phyloP scores from a whole-genome alignment of 2,113 vertebrate species.

The Callorhinus ursinus region DNA sequence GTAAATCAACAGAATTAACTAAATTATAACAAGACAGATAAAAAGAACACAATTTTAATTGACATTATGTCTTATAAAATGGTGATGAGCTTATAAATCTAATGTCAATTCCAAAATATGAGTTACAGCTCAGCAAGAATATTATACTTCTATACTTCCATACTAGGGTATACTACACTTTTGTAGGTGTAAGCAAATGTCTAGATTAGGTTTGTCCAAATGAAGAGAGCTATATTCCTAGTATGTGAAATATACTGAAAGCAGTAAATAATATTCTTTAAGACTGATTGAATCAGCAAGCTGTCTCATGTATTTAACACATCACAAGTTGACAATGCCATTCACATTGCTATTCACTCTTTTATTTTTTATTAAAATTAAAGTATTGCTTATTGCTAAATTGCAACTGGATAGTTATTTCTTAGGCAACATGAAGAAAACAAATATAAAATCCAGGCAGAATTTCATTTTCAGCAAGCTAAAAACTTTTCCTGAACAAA shows the following conservation, averaged over 20 bases:
- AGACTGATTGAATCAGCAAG: background rate
- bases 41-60: slow-evolving; percentile 29
- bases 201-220: background rate
- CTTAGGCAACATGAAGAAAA: slow-evolving; percentile 48
- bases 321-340: background rate
- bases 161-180: background rate
- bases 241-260: slow-evolving; percentile 45
- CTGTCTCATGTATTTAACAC: background rate
- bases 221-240: background rate
- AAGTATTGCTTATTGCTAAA: background rate
- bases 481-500: slow-evolving; percentile 50
- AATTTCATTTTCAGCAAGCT: slow-evolving; percentile 45
- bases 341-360: background rate
- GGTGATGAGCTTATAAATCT: slow-evolving; percentile 16
- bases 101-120: background rate
- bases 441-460: slow-evolving; percentile 12
- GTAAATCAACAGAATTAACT: slow-evolving; percentile 22
- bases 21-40: background rate
- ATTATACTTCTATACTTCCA: background rate
- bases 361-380: background rate
- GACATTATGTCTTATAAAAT: background rate
- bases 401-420: slow-evolving; percentile 23
- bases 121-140: background rate
- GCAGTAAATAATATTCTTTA: slow-evolving; percentile 37
- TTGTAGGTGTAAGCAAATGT: background rate